These are phyloP conservation scores for Enteromius paludinosus DNA, from an alignment of 2,797 vertebrate genomes.

Conservation along the genomic window DNA sequence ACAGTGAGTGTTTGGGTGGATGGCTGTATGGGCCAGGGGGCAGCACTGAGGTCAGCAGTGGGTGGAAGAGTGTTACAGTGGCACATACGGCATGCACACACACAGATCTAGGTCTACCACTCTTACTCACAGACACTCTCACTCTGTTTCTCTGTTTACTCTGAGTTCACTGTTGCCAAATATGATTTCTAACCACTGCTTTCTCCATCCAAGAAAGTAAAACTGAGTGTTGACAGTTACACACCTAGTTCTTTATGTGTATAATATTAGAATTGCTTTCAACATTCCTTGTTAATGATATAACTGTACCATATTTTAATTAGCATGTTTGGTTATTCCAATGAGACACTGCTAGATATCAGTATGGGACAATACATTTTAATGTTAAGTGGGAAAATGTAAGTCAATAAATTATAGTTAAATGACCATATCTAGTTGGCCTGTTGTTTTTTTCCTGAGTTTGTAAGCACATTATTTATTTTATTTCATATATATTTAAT, in stretches of 20 bases:
- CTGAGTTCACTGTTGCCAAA: constrained; percentile 62
- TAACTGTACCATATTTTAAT: not conserved
- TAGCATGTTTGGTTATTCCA: not conserved
- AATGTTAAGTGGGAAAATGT: not conserved
- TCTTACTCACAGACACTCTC: constrained; percentile 49
- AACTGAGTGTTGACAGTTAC: not conserved
- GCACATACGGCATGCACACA: constrained; percentile 35
- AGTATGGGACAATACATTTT: not conserved
- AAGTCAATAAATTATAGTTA: not conserved
- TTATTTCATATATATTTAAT: not conserved
- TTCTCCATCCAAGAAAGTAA: constrained; percentile 53
- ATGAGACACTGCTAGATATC: not conserved
- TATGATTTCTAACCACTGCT: constrained; percentile 51
- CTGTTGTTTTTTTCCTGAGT: not conserved
- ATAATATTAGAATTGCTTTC: constrained; percentile 7
- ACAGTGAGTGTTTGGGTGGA: constrained; percentile 31
- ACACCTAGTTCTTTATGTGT: not conserved
- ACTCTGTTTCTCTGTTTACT: constrained; percentile 71
- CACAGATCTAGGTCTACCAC: constrained; percentile 8
- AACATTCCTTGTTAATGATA: not conserved
- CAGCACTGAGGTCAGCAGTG: constrained; percentile 73
- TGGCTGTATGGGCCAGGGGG: constrained; percentile 59
- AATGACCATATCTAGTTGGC: not conserved
- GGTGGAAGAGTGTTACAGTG: constrained; percentile 73
- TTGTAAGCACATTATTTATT: not conserved